These are phyloP conservation scores for Galeruca laticollis DNA, from an alignment of 2,888 invertebrate species.

Conservation along the genomic window DNA sequence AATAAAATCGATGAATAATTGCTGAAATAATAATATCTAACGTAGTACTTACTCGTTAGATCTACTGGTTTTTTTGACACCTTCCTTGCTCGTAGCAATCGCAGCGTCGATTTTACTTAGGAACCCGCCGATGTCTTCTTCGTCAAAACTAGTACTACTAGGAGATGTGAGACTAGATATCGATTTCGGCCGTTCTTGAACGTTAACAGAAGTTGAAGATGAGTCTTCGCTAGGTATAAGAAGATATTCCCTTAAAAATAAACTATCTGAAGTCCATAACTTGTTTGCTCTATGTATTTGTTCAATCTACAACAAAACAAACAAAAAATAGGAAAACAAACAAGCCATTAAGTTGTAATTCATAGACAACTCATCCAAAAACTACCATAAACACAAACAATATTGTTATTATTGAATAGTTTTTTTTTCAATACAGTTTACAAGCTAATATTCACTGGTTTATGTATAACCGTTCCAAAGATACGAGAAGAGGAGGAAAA, in stretches of 20 bases:
- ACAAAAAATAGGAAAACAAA: constrained; percentile 47
- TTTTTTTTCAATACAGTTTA: too few species aligned
- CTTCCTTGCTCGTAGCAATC: constrained; percentile 85
- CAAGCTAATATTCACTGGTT: too few species aligned
- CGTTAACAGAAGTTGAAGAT: constrained; percentile 52
- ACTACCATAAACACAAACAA: too few species aligned
- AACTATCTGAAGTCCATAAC: constrained; percentile 92
- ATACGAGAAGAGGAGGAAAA: too few species aligned
- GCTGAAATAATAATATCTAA: too few species aligned
- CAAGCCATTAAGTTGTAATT: too few species aligned
- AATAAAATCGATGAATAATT: not conserved
- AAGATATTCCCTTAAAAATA: constrained; percentile 89
- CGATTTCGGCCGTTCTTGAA: constrained; percentile 66
- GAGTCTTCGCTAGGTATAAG: constrained; percentile 82
- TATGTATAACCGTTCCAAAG: too few species aligned
- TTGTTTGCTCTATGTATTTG: constrained; percentile 92
- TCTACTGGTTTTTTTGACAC: constrained; percentile 83
- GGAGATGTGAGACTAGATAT: constrained; percentile 48
- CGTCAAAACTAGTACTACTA: constrained; percentile 58
- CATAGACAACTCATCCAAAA: too few species aligned
- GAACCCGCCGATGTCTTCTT: constrained; percentile 84
- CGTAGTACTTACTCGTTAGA: constrained; percentile 84
- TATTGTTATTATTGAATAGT: too few species aligned
- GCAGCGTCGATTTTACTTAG: constrained; percentile 87
- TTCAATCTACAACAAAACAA: constrained; percentile 81